Evolutionary conservation across 2,113 vertebrate species (phyloP), one percentile per base, ranked within the genome.

Genomic region (Alces alces): DNA sequence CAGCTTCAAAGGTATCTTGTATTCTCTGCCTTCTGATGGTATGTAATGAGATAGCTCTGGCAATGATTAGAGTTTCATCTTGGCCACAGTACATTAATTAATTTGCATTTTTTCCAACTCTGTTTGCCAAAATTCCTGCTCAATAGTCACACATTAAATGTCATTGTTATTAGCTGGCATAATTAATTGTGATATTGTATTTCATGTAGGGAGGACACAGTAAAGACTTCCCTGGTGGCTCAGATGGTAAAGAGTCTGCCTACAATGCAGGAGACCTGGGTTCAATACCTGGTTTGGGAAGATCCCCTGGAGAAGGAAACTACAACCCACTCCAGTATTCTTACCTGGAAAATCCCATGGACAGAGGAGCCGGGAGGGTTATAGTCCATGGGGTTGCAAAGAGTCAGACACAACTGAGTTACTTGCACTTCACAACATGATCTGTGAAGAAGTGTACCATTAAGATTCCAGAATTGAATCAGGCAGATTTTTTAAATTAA

Each of bases 321-420:
- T 19, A 70, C 66, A 70, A 36, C n/a, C 19, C 66, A 70, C 5
- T 70, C 19, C 0, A 0, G 19, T 39, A 39, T 39, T 70, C 66
- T 70, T 70, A 23, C 19, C 10, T 70, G n/a, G 66, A 70, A 70
- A 70, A 39, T 39, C n/a, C n/a, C n/a, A 70, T 70, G 66, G n/a
- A 23, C 5, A 39, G 66, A 70, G 19, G n/a, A 70, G n/a, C 9
- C 0, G 0, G 9, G 17, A 12, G 19, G n/a, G n/a, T 36, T 36
- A 70, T 4, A 70, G 64, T 70, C 19, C 64, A 36, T 36, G 64
- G n/a, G 19, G 64, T 36, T 36, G 64, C 64, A 70, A 36, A 70
- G n/a, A 70, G 9, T 36, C 64, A 70, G n/a, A 36, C n/a, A 70
- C 2, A 70, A 36, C 19, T 36, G 36, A 70, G 4, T 36, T 70